Evolutionary conservation across 2,113 vertebrate genomes (phyloP), one percentile per base, ranked within the genome.

Genomic region (Pteruthius melanotis): DNA sequence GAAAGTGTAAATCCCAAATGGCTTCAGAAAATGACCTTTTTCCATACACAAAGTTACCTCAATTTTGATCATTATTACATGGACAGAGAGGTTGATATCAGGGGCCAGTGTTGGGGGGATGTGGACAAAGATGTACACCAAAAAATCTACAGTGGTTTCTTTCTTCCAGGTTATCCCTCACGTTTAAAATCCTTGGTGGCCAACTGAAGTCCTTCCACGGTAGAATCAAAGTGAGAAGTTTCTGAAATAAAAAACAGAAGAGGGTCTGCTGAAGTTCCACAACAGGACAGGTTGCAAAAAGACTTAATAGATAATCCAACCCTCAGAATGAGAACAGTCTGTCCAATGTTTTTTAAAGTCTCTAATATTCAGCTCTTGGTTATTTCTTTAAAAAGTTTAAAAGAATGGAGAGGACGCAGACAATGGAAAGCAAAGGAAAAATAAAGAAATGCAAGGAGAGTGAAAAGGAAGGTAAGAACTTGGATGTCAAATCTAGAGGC

Each of bases 201-300:
- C 93, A 87, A 35, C 30, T 19, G 80, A 72, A 81, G 79, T 92
- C 53, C 79, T 89, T 89, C 76, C 59, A 30, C 8, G 15, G 47
- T 45, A 31, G 56, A 71, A 91, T 69, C 78, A 53, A 95, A 87
- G 79, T 2, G 5, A 93, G 49, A 66, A 53, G 90, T 77, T 91
- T 95, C 96, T 97, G 95, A 87, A 97, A 94, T 39, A 42, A 86
- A 95, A 68, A 80, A 84, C 63, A 61, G 21, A 93, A 83, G 24
- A 84, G 23, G 24, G 18, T 61, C 21, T 89, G 49, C 37, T 95
- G 77, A 94, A 91, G 53, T 50, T 75, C 17, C 30, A 42, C 54
- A 80, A 77, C 33, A 70, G 39, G 44, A 35, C 37, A 76, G 22
- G 45, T 26, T 23, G 31, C 21, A 50, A 45, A 53, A 83, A 79